Conservation (phyloP, 1,140 invertebrate genomes). For the Pseudomyrmex concolor region DNA sequence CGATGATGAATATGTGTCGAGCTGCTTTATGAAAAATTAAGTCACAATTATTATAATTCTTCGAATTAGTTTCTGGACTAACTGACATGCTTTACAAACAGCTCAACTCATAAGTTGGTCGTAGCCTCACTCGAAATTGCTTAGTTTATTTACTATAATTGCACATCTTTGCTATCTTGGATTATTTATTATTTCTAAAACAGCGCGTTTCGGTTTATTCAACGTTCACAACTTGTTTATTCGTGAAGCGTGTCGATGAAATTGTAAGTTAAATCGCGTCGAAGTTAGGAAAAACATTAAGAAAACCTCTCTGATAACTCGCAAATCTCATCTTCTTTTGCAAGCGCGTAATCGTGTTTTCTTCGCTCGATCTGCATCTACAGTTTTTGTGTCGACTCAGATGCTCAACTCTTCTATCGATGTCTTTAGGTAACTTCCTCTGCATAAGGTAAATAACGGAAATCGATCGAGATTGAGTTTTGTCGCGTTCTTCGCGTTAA, state of each 20-base stretch:
- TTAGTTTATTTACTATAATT: constrained; percentile 51
- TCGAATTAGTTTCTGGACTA: constrained; percentile 5
- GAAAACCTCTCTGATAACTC: constrained; percentile 9
- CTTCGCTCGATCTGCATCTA: neutral
- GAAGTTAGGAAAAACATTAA: constrained; percentile 24
- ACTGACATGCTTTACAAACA: constrained; percentile 30
- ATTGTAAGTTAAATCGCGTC: constrained; percentile 25
- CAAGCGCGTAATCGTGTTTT: constrained; percentile 31
- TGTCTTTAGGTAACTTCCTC: constrained; percentile 13
- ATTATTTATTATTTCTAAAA: constrained; percentile 61
- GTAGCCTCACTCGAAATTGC: constrained; percentile 59
- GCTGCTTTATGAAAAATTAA: neutral
- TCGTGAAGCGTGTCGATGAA: neutral
- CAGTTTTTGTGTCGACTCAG: constrained; percentile 15
- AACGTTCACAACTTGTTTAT: too few relatives aligned
- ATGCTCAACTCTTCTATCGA: neutral
- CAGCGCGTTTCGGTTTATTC: too few relatives aligned
- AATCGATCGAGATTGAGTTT: constrained; percentile 16
- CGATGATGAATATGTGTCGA: neutral
- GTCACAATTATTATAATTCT: constrained; percentile 50
- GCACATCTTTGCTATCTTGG: neutral
- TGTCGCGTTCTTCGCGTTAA: neutral
- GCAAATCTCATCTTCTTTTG: constrained; percentile 44
- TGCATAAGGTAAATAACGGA: neutral
- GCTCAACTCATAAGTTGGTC: constrained; percentile 40